Evolutionary conservation across 2,113 vertebrate genomes (phyloP).

Genomic region (Xenopus borealis): DNA sequence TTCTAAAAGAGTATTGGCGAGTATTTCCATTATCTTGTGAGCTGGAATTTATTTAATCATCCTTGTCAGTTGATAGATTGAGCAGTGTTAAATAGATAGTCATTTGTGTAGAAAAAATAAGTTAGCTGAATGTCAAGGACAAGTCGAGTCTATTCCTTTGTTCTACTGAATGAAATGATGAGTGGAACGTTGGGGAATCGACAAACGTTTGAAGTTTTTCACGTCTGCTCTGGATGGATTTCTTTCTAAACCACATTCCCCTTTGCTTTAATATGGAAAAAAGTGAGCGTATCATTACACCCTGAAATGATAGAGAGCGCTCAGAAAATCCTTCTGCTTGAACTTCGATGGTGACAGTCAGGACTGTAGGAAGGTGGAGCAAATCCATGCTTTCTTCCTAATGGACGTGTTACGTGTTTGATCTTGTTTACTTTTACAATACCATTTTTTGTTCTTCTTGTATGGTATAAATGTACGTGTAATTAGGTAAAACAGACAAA

Average conservation of each 20-base stretch:
- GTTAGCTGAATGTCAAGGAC: slow-evolving; percentile 74
- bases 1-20: too few species aligned
- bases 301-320: slow-evolving; percentile 55
- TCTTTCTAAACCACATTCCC: slow-evolving; percentile 71
- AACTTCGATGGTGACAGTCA: slow-evolving; percentile 53
- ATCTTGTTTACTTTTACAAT: too few species aligned
- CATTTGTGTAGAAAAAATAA: slow-evolving; percentile 61
- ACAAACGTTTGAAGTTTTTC: slow-evolving; percentile 70
- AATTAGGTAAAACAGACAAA: too few species aligned
- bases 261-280: slow-evolving; percentile 81
- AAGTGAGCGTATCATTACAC: slow-evolving; percentile 68
- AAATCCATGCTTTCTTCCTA: too few species aligned
- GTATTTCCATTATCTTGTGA: background rate
- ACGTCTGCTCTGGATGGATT: slow-evolving; percentile 70
- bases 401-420: too few species aligned
- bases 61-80: slow-evolving; percentile 61
- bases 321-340: slow-evolving; percentile 60
- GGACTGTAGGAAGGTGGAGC: background rate
- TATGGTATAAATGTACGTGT: too few species aligned
- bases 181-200: slow-evolving; percentile 64
- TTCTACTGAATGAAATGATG: slow-evolving; percentile 70
- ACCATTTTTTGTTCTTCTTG: too few species aligned
- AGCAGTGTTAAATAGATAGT: slow-evolving; percentile 59
- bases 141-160: slow-evolving; percentile 63
- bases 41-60: slow-evolving; percentile 51